These are phyloP conservation scores for Dendrocincla fuliginosa DNA, from an alignment of 2,797 vertebrate genomes.

Conservation along the genomic window DNA sequence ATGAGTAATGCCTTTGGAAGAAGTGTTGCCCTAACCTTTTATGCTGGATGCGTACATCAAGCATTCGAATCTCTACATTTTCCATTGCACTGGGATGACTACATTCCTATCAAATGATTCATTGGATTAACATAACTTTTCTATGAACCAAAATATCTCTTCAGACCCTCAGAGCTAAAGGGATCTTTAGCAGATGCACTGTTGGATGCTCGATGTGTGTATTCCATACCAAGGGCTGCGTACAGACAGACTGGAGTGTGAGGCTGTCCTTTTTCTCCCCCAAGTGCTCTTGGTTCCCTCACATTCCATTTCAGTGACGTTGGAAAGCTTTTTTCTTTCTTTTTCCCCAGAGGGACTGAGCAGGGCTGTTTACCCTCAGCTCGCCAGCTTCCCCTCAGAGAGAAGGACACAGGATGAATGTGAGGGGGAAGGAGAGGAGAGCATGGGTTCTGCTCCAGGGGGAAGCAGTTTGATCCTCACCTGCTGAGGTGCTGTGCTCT, in stretches of 20 bases:
- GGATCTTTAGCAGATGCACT: background rate
- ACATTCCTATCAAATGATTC: conserved; percentile 69
- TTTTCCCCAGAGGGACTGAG: background rate
- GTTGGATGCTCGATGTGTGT: background rate
- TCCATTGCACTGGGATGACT: conserved; percentile 61
- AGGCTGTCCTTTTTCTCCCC: background rate
- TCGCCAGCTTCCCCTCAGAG: background rate
- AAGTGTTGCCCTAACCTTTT: conserved; percentile 67
- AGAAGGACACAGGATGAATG: background rate
- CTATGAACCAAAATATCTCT: conserved; percentile 34
- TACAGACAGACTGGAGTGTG: background rate
- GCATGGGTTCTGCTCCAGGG: fast-evolving
- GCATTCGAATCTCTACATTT: conserved; percentile 45
- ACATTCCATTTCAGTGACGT: conserved; percentile 37
- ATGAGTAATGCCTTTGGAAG: conserved; percentile 70
- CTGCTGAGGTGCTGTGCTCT: background rate
- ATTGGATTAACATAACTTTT: conserved; percentile 56
- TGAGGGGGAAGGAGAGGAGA: background rate
- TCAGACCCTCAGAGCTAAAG: background rate
- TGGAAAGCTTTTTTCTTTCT: conserved; percentile 9
- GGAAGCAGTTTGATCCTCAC: background rate
- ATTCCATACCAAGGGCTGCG: background rate
- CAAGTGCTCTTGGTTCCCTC: background rate
- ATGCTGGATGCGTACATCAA: conserved; percentile 40
- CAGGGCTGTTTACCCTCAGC: conserved; percentile 21